Percentiles rank a stretch among this genome's conserved stretches.
phyloP scores from a whole-genome alignment of 2,888 invertebrate species.

The Dicranocentrus wangi region DNA sequence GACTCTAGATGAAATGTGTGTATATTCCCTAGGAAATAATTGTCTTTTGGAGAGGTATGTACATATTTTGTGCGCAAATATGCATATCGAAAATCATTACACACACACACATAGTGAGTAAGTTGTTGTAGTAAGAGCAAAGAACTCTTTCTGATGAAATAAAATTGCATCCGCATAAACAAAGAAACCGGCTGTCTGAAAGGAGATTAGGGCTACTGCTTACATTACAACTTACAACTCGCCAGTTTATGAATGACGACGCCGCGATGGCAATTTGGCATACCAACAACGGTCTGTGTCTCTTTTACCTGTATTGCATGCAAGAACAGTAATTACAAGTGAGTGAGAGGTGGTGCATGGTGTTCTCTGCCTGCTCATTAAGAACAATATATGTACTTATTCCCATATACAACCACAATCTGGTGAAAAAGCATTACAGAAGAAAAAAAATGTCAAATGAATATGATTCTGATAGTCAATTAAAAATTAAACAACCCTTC shows the following conservation, averaged over 20 bases:
- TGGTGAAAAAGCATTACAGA: no score
- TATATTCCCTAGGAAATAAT: background rate
- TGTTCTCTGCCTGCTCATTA: constrained; percentile 46
- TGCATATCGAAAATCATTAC: background rate
- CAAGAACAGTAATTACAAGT: constrained; percentile 38
- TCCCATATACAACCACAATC: no score
- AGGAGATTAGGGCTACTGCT: constrained; percentile 56
- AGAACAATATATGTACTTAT: no score
- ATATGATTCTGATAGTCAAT: constrained; percentile 30
- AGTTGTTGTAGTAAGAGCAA: constrained; percentile 30
- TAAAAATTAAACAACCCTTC: constrained; percentile 20
- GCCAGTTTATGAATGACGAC: constrained; percentile 60
- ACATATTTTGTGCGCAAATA: background rate
- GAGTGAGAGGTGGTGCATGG: constrained; percentile 23
- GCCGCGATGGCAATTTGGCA: constrained; percentile 52
- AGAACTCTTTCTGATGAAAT: constrained; percentile 58
- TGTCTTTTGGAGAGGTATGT: background rate
- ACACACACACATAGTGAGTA: background rate
- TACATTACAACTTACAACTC: constrained; percentile 30
- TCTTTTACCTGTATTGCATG: constrained; percentile 28
- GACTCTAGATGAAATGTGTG: no score
- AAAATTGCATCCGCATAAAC: constrained; percentile 58
- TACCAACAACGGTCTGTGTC: constrained; percentile 45
- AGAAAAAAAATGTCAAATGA: constrained; percentile 45
- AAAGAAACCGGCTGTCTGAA: constrained; percentile 60